These are phyloP conservation scores for Hyles vespertilio DNA, from an alignment of 1,140 invertebrate genomes.

Conservation along the genomic window DNA sequence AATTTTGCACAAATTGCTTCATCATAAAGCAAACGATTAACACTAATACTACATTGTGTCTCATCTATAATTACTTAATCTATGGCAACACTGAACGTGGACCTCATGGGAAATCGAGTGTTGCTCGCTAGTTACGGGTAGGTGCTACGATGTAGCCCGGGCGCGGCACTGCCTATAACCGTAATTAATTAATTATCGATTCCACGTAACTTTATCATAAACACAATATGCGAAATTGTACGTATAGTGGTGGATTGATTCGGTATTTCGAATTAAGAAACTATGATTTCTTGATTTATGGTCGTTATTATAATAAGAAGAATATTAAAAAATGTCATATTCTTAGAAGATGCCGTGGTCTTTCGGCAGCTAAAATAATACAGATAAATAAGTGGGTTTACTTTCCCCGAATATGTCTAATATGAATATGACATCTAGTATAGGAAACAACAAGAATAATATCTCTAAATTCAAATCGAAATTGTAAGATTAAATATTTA, in stretches of 20 bases:
- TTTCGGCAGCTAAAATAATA: no score
- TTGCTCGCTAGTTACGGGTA: slow-evolving; percentile 64
- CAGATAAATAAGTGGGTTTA: no score
- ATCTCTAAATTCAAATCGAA: no score
- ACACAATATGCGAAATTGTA: not conserved
- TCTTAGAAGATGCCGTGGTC: no score
- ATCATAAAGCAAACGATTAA: no score
- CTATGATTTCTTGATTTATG: not conserved
- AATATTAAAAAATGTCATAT: no score
- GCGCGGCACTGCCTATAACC: slow-evolving; percentile 52
- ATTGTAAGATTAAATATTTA: no score
- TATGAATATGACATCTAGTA: no score
- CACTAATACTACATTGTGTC: not conserved
- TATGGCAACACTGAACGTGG: slow-evolving; percentile 54
- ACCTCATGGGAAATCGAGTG: slow-evolving; percentile 68
- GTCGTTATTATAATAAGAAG: no score
- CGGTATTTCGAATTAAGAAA: not conserved
- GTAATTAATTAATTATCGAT: slow-evolving; percentile 74
- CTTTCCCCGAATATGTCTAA: no score
- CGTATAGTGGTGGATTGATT: not conserved
- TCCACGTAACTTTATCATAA: slow-evolving; percentile 31
- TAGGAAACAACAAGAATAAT: no score
- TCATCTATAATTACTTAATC: slow-evolving; percentile 29
- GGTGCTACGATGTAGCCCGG: slow-evolving; percentile 51
- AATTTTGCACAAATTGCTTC: no score